Evolutionary conservation across 2,113 vertebrate species (phyloP).

Genomic region (Ondatra zibethicus): DNA sequence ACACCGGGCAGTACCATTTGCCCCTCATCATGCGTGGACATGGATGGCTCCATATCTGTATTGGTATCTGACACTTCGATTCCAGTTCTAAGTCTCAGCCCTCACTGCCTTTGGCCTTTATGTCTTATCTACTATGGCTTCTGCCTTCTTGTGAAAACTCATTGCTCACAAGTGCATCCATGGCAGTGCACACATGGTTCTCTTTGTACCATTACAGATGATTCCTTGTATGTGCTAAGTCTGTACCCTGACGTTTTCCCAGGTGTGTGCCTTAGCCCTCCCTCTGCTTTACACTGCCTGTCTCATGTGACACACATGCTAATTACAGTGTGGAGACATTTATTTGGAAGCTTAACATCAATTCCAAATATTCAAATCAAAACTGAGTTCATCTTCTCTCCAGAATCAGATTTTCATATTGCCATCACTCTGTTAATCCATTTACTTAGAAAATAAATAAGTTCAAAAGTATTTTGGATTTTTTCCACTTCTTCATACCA

Average conservation of each 20-base stretch:
- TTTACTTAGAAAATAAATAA: neutral
- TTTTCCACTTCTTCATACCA: neutral
- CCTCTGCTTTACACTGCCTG: neutral
- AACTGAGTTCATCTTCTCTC: conserved; percentile 41
- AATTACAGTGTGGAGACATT: neutral
- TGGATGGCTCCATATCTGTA: neutral
- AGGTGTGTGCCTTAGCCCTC: neutral
- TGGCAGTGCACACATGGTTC: neutral
- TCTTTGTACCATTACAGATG: neutral
- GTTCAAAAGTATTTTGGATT: neutral
- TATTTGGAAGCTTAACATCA: neutral
- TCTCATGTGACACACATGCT: neutral
- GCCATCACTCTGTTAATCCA: neutral
- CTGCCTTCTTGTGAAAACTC: neutral
- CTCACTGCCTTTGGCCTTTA: neutral
- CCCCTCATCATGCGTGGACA: neutral
- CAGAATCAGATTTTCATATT: neutral
- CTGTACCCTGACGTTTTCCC: neutral
- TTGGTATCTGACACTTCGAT: neutral
- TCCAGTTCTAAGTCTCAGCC: neutral
- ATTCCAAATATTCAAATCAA: conserved; percentile 6
- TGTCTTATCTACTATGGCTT: neutral
- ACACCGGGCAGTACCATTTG: neutral
- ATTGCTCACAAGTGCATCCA: neutral
- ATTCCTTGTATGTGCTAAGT: neutral